Evolutionary conservation across 2,113 vertebrate genomes (phyloP), one percentile per base, ranked within the genome.

Genomic region (Polypterus senegalus): DNA sequence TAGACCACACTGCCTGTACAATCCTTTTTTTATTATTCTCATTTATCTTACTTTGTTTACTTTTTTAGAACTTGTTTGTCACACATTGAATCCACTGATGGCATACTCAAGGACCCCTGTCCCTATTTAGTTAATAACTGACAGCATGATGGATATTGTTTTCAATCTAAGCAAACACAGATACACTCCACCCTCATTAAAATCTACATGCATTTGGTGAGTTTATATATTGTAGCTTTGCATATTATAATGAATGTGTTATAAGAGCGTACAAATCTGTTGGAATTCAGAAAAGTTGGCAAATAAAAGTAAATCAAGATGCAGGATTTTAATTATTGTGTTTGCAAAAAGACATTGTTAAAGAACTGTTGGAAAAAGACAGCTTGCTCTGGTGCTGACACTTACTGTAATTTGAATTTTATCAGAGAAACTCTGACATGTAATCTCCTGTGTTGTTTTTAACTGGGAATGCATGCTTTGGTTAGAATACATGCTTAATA

Each of bases 201-300:
- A 52, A 52, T 10, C 51, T 7, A 7, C 51, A 52, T 52, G 51
- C 51, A 52, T 52, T 52, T 52, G 7, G 4, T 52, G 51, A 3
- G 4, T 52, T 52, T 27, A 7, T 52, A 52, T 52, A 52, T 52
- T 27, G 27, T 27, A 27, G 27, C 27, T 27, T 52, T 52, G 51
- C 51, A 52, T 52, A 52, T 52, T 52, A 52, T 52, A 52, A 52
- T 52, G 51, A 52, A 52, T 52, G 51, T 52, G 51, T 52, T 52
- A 52, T 52, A 52, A 52, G 7, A 52, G 10, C 7, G 3, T 10
- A 8, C 51, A 52, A 10, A 52, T 7, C 10, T 8, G 51, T 52
- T 52, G 10, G 51, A 52, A 52, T 7, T 52, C 51, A 52, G 3
- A 52, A 3, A 52, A 52, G 51, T 52, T 10, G 10, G 51, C 7